Evolutionary conservation across 2,113 vertebrate genomes (phyloP).

Genomic region (Sinocyclocheilus rhinocerous): DNA sequence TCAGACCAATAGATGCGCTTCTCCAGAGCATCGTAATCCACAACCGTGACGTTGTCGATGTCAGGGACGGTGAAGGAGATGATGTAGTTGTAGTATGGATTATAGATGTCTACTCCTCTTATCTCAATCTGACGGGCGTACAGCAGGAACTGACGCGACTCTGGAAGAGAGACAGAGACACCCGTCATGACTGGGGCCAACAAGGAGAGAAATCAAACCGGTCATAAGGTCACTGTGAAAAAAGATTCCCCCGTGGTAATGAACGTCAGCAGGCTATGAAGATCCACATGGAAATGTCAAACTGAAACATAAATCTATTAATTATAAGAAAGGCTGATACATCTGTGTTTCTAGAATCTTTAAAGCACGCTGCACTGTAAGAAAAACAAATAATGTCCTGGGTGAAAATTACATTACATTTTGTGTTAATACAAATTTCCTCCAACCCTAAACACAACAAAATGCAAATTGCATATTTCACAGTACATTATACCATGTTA

Average conservation of each 20-base stretch:
- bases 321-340: not conserved
- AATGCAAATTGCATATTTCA: too few species aligned
- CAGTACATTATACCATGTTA: not conserved
- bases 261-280: not conserved
- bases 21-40: constrained; percentile 92
- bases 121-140: constrained; percentile 98
- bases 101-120: constrained; percentile 92
- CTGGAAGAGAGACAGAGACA: constrained; percentile 66
- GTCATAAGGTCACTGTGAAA: not conserved
- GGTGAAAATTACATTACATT: not conserved
- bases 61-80: constrained; percentile 98
- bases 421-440: not conserved
- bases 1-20: constrained; percentile 98
- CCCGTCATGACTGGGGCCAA: not conserved
- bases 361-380: not conserved
- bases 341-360: not conserved
- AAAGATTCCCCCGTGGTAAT: not conserved
- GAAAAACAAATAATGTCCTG: not conserved
- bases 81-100: constrained; percentile 98
- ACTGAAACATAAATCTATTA: not conserved
- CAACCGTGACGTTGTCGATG: constrained; percentile 94
- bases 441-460: not conserved
- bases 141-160: constrained; percentile 95
- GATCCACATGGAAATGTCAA: not conserved
- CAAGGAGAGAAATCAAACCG: not conserved